phyloP scores from a whole-genome alignment of 1,140 invertebrate species.

The Propsilocerus akamusi region DNA sequence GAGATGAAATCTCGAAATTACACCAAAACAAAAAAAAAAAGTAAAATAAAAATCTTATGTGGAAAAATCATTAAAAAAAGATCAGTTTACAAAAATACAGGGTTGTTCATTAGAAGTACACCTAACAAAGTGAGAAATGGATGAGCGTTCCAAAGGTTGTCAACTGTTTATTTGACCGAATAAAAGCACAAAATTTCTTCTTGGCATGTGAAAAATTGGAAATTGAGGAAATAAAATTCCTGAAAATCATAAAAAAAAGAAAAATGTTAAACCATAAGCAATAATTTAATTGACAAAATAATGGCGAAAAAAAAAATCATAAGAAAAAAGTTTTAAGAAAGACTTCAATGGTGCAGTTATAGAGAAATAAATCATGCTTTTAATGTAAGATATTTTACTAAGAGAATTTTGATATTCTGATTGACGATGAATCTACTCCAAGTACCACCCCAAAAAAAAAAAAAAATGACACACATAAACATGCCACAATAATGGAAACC shows the following conservation, averaged over 20 bases:
- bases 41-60: not conserved
- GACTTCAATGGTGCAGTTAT: not conserved
- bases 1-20: too few species aligned
- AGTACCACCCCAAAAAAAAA: not conserved
- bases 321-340: not conserved
- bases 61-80: too few species aligned
- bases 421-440: too few species aligned
- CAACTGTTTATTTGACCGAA: too few species aligned
- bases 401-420: not conserved
- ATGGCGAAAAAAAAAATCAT: not conserved
- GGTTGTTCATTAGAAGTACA: conserved; percentile 4
- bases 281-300: not conserved
- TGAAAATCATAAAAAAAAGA: not conserved
- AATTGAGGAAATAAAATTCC: not conserved
- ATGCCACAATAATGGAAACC: too few species aligned
- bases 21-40: too few species aligned
- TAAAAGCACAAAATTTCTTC: too few species aligned
- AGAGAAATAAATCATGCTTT: not conserved
- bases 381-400: conserved; percentile 4
- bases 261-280: not conserved
- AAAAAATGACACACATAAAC: not conserved
- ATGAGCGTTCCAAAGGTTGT: too few species aligned
- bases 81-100: not conserved
- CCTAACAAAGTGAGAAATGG: too few species aligned
- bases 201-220: not conserved